phyloP scores from a whole-genome alignment of 92 coral and sea anemone genomes.

The Heteractis magnifica region DNA sequence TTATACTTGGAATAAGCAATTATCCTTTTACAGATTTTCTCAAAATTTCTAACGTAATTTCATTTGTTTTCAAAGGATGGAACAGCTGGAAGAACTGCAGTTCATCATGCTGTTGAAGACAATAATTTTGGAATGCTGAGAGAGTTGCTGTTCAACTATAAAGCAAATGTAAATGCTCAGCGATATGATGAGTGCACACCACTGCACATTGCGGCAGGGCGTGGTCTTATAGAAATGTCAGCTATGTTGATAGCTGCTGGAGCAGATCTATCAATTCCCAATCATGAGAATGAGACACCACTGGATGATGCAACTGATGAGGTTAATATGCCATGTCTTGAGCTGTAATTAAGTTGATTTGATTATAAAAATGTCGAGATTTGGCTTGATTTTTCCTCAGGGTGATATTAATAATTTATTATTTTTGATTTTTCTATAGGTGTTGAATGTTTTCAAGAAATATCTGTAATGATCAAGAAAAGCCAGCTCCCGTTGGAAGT shows the following conservation, averaged over 20 bases:
- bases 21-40: not conserved
- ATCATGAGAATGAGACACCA: constrained; percentile 74
- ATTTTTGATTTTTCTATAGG: not conserved
- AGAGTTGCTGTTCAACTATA: constrained; percentile 67
- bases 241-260: constrained; percentile 86
- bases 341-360: not conserved
- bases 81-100: constrained; percentile 89
- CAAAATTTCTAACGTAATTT: not conserved
- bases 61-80: constrained; percentile 60
- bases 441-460: not conserved
- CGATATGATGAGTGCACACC: constrained; percentile 81
- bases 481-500: not conserved
- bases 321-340: constrained; percentile 15
- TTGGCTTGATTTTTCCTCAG: not conserved
- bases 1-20: not conserved
- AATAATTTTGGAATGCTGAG: constrained; percentile 68
- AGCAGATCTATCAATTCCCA: constrained; percentile 62
- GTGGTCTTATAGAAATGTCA: constrained; percentile 64
- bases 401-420: not conserved
- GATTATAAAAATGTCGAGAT: not conserved
- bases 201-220: constrained; percentile 91
- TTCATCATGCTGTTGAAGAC: constrained; percentile 87
- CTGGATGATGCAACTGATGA: constrained; percentile 59
- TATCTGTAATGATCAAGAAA: not conserved
- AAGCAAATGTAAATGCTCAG: constrained; percentile 70